Base-by-base conservation (phyloP, 2,113 vertebrate species). In the Pseudorhombus dupliciocellatus region DNA sequence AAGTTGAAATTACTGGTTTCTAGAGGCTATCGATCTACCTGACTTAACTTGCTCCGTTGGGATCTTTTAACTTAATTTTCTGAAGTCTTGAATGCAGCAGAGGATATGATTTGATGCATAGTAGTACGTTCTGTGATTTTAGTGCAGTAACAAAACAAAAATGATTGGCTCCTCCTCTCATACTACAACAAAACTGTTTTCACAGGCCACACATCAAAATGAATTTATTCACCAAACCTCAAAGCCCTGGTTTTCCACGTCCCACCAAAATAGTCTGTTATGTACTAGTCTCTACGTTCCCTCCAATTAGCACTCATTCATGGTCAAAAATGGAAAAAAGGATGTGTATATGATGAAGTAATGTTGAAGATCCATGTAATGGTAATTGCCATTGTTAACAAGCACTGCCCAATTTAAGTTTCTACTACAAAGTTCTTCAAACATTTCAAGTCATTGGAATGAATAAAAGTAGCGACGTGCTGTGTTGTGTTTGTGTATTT, bases 61-160 rank as follows among this genome's bases (percentile, higher is more conserved):
- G 61, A 25, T 77, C 59, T 81, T 76, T 81, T 65, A 66, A 53
- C 66, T 63, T 75, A 75, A 64, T 75, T 84, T 88, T 73, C 64
- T 79, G 68, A 81, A 61, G 48, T 14, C 52, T 51, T 77, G 20
- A 18, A n/a, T 28, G 73, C 66, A 82, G 71, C 50, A 30, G 52
- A 64, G 10, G 46, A 26, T 24, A 30, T 42, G 31, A 64, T 21
- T 61, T 26, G 18, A 48, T n/a, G 1, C 21, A 34, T 5, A 25
- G 48, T 5, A 25, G 48, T 55, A 5, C 30, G 64, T 31, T 62
- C 37, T 62, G 52, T 55, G 15, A 50, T 50, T 50, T 50, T 50
- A 50, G 20, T n/a, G n/a, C n/a, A n/a, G n/a, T n/a, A n/a, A n/a
- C n/a, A n/a, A n/a, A n/a, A n/a, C n/a, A n/a, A n/a, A n/a, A n/a